Conservation (phyloP, 2,888 invertebrate genomes). For the Sarcophaga caerulescens region DNA sequence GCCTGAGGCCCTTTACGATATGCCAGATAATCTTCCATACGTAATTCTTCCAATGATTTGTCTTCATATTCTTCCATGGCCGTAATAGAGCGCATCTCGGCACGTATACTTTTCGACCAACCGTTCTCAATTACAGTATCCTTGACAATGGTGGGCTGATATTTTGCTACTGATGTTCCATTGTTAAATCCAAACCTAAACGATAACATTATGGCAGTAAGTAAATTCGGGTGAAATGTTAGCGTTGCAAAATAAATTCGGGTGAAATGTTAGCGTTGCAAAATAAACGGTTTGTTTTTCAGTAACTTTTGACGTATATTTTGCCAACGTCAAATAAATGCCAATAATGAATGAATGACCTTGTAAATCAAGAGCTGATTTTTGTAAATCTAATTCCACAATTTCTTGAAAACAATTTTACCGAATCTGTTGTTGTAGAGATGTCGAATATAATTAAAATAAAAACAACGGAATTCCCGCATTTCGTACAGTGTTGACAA, state of each 20-base stretch:
- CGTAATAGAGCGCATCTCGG: conserved; percentile 97
- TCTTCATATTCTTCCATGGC: conserved; percentile 99
- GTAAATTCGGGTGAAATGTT: conserved; percentile 74
- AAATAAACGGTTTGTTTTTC: too few species aligned
- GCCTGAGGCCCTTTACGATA: conserved; percentile 90
- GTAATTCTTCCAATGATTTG: conserved; percentile 96
- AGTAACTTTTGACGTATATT: too few species aligned
- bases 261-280: conserved; percentile 73
- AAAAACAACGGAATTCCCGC: too few species aligned
- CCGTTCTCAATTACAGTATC: conserved; percentile 96
- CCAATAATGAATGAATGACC: too few species aligned
- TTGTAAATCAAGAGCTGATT: too few species aligned
- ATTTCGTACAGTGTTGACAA: too few species aligned
- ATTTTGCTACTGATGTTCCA: conserved; percentile 91
- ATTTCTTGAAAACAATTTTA: too few species aligned
- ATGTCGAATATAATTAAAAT: too few species aligned
- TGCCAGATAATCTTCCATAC: conserved; percentile 95
- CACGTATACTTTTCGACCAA: conserved; percentile 91
- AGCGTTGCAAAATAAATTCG: conserved; percentile 69
- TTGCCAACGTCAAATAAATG: too few species aligned
- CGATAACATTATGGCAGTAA: conserved; percentile 70
- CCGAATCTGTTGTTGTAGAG: too few species aligned
- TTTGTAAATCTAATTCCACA: too few species aligned
- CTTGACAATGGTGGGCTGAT: conserved; percentile 91
- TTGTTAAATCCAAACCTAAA: conserved; percentile 71